Evolutionary conservation across 2,113 vertebrate species (phyloP).

Genomic region (Nerophis lumbriciformis): DNA sequence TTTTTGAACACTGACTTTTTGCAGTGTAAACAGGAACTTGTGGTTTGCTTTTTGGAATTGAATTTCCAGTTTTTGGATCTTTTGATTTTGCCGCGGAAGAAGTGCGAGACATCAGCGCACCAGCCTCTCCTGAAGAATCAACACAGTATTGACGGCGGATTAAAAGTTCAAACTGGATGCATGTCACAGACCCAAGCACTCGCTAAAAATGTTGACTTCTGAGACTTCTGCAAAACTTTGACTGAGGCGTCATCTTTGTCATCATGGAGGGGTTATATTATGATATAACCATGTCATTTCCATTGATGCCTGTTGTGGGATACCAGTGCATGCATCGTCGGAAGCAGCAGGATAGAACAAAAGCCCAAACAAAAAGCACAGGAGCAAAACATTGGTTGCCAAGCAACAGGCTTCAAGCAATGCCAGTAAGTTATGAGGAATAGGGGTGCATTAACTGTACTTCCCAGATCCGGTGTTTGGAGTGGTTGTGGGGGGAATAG

Average conservation of each 20-base stretch:
- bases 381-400: constrained; percentile 73
- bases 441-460: constrained; percentile 58
- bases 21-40: constrained; percentile 58
- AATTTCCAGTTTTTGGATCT: constrained; percentile 47
- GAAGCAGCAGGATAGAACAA: constrained; percentile 17
- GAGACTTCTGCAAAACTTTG: too few relatives aligned
- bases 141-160: constrained; percentile 24
- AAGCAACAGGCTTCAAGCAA: constrained; percentile 58
- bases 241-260: too few relatives aligned
- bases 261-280: too few relatives aligned
- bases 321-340: constrained; percentile 11
- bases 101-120: too few relatives aligned
- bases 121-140: constrained; percentile 35
- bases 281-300: constrained; percentile 42
- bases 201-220: too few relatives aligned
- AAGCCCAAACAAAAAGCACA: constrained; percentile 51
- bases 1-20: too few relatives aligned
- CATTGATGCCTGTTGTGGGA: constrained; percentile 51
- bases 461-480: constrained; percentile 68
- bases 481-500: background rate
- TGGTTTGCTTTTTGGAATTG: constrained; percentile 52
- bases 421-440: constrained; percentile 57
- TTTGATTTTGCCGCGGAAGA: too few relatives aligned
- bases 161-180: too few relatives aligned
- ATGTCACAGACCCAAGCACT: too few relatives aligned